These are phyloP conservation scores for Verasper variegatus DNA, from an alignment of 2,113 vertebrate genomes.

Conservation along the genomic window DNA sequence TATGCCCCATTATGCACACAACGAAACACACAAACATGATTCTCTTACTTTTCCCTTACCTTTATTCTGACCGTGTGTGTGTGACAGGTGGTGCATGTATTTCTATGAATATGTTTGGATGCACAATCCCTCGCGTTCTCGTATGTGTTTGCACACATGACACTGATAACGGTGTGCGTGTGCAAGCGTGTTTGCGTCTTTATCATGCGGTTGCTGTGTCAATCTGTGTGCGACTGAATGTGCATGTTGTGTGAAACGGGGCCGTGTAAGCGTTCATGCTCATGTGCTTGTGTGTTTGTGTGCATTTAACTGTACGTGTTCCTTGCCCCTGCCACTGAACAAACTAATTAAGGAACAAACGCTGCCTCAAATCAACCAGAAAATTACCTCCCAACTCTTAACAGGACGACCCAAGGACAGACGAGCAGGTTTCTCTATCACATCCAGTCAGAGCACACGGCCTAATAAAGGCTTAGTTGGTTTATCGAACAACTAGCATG, in stretches of 20 bases:
- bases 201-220: not conserved
- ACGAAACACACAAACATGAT: not conserved
- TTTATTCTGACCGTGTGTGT: constrained; percentile 2
- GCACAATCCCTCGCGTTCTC: not conserved
- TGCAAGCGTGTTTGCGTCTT: not conserved
- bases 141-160: not conserved
- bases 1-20: constrained; percentile 47
- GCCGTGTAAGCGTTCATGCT: not conserved
- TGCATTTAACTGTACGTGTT: constrained; percentile 64
- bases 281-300: constrained; percentile 12
- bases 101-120: not conserved
- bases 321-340: constrained; percentile 74
- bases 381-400: constrained; percentile 83
- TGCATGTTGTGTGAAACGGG: constrained; percentile 1
- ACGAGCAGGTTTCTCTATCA: constrained; percentile 68
- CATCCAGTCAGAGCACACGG: constrained; percentile 63
- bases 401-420: constrained; percentile 82
- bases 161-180: not conserved
- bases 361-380: constrained; percentile 85
- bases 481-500: constrained; percentile 63
- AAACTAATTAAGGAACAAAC: constrained; percentile 86
- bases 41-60: not conserved
- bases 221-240: not conserved
- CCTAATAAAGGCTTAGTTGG: constrained; percentile 64
- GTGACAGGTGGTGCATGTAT: not conserved